Conservation (phyloP, 1,140 invertebrate genomes). For the Araneus ventricosus region DNA sequence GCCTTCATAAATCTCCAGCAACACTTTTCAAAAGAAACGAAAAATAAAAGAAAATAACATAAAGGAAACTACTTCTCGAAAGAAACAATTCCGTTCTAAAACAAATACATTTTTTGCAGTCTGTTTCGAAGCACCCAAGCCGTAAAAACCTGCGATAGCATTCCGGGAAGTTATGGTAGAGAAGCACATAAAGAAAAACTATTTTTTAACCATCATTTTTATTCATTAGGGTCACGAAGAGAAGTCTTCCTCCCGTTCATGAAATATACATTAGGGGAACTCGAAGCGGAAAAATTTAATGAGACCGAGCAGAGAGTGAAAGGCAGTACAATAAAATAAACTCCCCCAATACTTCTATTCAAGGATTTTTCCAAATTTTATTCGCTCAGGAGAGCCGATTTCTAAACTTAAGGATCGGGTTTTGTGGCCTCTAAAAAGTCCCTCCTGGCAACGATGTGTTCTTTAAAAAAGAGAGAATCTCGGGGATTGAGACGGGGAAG, state of each 20-base stretch:
- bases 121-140: neutral
- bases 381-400: neutral
- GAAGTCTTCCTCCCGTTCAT: neutral
- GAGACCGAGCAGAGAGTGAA: neutral
- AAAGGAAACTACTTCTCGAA: neutral
- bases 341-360: neutral
- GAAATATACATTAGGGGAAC: slow-evolving; percentile 33
- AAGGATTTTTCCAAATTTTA: neutral
- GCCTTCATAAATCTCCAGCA: too few species aligned
- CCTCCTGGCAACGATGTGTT: neutral
- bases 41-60: neutral
- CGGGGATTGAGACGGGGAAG: neutral
- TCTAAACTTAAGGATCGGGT: neutral
- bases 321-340: slow-evolving; percentile 26
- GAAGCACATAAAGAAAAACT: neutral
- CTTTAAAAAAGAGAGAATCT: neutral
- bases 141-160: neutral
- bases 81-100: neutral
- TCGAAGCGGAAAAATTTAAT: slow-evolving; percentile 40
- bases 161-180: neutral
- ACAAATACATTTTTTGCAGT: slow-evolving; percentile 22
- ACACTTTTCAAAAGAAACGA: neutral
- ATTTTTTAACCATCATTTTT: slow-evolving; percentile 15
- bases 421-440: neutral
- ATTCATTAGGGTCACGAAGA: neutral